Conservation (phyloP, 2,888 invertebrate genomes). For the Camptogramma bilineatum region DNA sequence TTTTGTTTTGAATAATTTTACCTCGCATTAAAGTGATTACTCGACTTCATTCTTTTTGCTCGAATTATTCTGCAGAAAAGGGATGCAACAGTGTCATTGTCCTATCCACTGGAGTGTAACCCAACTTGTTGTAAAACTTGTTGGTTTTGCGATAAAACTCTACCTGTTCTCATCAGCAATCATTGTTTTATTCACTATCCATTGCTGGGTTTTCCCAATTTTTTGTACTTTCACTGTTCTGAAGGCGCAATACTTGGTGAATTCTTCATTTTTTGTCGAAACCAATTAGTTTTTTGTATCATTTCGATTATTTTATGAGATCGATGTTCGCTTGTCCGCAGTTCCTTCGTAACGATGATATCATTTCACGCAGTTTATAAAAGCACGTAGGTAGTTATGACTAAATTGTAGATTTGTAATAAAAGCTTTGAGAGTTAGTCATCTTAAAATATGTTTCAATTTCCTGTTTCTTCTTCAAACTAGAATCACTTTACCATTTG, state of each 20-base stretch:
- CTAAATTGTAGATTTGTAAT: conserved; percentile 16
- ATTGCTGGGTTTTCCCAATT: conserved; percentile 41
- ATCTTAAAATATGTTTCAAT: conserved; percentile 10
- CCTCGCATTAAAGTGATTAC: neutral
- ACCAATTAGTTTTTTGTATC: conserved; percentile 47
- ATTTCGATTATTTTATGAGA: conserved; percentile 22
- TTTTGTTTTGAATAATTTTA: too few species aligned
- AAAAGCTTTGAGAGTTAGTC: conserved; percentile 9
- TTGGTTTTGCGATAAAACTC: conserved; percentile 70
- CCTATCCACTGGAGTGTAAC: conserved; percentile 74
- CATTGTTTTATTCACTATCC: conserved; percentile 45
- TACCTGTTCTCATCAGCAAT: conserved; percentile 49
- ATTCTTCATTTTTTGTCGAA: conserved; percentile 31
- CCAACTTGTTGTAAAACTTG: conserved; percentile 55
- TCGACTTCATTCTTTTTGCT: neutral
- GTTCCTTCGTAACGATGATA: conserved; percentile 57
- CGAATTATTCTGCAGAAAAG: conserved; percentile 19
- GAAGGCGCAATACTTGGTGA: conserved; percentile 19
- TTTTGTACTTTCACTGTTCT: neutral
- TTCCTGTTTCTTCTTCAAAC: conserved; percentile 1
- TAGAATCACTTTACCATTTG: too few species aligned
- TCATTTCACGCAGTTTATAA: conserved; percentile 47
- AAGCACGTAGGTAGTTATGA: conserved; percentile 35
- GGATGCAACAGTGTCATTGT: conserved; percentile 65
- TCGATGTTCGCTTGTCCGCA: conserved; percentile 9